phyloP scores from a whole-genome alignment of 2,113 vertebrate species.

The Eretmochelys imbricata region DNA sequence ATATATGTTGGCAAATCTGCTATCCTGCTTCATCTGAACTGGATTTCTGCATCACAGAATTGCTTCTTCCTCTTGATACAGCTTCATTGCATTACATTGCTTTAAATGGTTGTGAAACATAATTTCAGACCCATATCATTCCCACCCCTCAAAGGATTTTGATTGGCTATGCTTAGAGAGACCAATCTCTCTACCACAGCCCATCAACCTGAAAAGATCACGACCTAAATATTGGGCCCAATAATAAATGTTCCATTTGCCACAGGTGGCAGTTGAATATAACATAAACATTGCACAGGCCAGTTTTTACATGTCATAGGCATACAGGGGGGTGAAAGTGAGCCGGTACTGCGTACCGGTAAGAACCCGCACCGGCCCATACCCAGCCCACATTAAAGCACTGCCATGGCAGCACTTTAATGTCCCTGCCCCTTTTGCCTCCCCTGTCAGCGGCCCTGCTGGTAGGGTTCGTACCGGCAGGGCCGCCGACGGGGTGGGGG shows the following conservation, averaged over 20 bases:
- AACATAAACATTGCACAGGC: conserved; percentile 47
- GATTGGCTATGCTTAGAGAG: background rate
- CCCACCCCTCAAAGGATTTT: conserved; percentile 8
- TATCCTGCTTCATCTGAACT: background rate
- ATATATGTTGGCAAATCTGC: conserved; percentile 17
- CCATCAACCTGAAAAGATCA: background rate
- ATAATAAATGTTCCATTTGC: conserved; percentile 62
- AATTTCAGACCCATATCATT: conserved; percentile 26
- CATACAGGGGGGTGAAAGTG: background rate
- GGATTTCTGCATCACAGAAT: background rate
- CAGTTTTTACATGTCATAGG: conserved; percentile 14
- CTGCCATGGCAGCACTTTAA: too few species aligned
- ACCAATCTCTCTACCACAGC: conserved; percentile 14
- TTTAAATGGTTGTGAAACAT: conserved; percentile 25
- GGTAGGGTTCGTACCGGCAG: too few species aligned
- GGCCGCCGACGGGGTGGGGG: too few species aligned
- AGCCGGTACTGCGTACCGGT: too few species aligned
- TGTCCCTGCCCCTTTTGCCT: too few species aligned
- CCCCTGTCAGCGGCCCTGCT: too few species aligned
- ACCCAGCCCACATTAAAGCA: too few species aligned
- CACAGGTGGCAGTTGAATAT: conserved; percentile 49
- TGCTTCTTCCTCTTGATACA: conserved; percentile 39
- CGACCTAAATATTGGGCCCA: conserved; percentile 61
- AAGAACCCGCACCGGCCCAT: too few species aligned
- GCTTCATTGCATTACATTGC: background rate